phyloP scores from a whole-genome alignment of 2,113 vertebrate species.

The Polyodon spathula region DNA sequence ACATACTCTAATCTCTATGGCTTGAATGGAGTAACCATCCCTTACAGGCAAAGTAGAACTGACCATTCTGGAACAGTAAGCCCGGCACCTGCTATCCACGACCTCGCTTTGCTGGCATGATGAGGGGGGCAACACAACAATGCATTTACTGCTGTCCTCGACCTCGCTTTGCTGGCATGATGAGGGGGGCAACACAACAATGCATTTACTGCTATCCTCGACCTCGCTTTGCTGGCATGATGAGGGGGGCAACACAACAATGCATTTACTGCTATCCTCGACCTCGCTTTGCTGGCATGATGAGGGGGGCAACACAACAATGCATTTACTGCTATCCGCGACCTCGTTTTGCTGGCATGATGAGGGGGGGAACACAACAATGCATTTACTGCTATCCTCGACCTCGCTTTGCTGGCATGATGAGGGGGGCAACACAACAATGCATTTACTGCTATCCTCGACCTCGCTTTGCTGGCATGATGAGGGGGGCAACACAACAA shows the following conservation, averaged over 20 bases:
- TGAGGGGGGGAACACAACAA: slow-evolving; percentile 16
- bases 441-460: slow-evolving; percentile 13
- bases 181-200: slow-evolving; percentile 16
- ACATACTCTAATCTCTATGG: too few species aligned
- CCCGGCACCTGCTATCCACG: slow-evolving; percentile 4
- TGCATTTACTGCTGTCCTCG: slow-evolving; percentile 13
- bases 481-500: slow-evolving; percentile 16
- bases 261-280: slow-evolving; percentile 13
- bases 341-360: slow-evolving; percentile 8
- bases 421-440: slow-evolving; percentile 16
- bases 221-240: slow-evolving; percentile 8
- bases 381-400: slow-evolving; percentile 13
- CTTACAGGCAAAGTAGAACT: slow-evolving; percentile 9
- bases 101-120: too few species aligned
- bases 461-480: slow-evolving; percentile 8
- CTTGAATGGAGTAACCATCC: slow-evolving; percentile 8
- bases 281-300: slow-evolving; percentile 8
- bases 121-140: slow-evolving; percentile 16
- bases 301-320: slow-evolving; percentile 16
- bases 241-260: slow-evolving; percentile 16
- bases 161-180: slow-evolving; percentile 8
- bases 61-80: slow-evolving; percentile 2
- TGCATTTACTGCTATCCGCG: slow-evolving; percentile 13
- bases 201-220: slow-evolving; percentile 13
- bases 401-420: slow-evolving; percentile 8